phyloP scores from a whole-genome alignment of 2,113 vertebrate genomes.

The Cygnus atratus region DNA sequence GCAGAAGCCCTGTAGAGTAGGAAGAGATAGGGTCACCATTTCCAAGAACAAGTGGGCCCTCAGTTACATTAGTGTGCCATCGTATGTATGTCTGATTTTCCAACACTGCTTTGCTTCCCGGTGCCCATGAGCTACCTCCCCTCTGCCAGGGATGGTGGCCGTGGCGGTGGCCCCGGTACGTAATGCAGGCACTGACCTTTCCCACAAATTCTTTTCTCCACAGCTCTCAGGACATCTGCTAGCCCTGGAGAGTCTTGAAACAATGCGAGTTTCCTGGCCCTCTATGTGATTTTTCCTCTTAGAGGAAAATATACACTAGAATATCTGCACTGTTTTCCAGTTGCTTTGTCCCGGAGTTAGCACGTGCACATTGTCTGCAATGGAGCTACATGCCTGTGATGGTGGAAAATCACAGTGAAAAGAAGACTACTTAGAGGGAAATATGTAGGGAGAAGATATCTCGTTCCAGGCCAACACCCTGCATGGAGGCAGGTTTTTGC shows the following conservation, averaged over 20 bases:
- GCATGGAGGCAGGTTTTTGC: not conserved
- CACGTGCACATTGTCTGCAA: not conserved
- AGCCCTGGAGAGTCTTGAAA: slow-evolving; percentile 26
- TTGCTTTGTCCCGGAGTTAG: not conserved
- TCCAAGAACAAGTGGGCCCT: not conserved
- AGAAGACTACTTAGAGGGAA: not conserved
- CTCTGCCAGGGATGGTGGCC: not conserved
- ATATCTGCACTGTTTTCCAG: not conserved
- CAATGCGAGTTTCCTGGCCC: slow-evolving; percentile 26
- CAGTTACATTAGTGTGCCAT: not conserved
- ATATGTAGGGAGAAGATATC: not conserved
- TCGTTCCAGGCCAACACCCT: not conserved
- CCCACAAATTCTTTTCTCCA: not conserved
- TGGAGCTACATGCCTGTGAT: not conserved
- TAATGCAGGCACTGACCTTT: not conserved
- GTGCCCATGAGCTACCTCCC: not conserved
- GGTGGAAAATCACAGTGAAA: not conserved
- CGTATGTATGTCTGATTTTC: accelerated
- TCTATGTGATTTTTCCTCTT: slow-evolving; percentile 43
- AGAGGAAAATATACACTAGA: slow-evolving; percentile 25
- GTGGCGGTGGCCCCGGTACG: accelerated
- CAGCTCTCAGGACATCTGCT: slow-evolving; percentile 29
- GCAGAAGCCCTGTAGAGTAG: not conserved
- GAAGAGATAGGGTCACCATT: not conserved
- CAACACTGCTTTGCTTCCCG: not conserved